Base-by-base conservation (phyloP, 2,888 invertebrate genomes). In the Pheosia gnoma region DNA sequence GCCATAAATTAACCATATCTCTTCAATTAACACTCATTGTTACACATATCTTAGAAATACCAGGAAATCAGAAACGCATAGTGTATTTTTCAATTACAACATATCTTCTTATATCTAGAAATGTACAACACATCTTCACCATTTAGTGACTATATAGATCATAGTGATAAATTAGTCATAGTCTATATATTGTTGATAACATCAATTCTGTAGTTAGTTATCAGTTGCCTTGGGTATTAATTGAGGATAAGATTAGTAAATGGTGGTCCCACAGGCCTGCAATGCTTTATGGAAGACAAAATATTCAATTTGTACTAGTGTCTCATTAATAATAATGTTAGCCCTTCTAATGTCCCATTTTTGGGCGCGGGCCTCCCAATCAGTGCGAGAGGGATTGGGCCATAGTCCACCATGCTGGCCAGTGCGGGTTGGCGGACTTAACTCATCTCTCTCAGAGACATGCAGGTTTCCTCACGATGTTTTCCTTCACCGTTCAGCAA, bases 211-310 rank as follows among this genome's bases (percentile, higher is more conserved):
- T 41, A 57, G 25, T 25, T 51, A 60, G 59, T 79, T 84, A 83
- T 81, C 84, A 82, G 69, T 75, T 70, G 62, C 82, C 80, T 83
- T 82, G 81, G 72, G 64, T 74, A 73, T 64, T 85, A 85, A 84
- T 85, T 83, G 79, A 72, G 74, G 83, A 86, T 87, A 84, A 86
- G 80, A 82, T 80, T 80, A 78, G 69, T 66, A 60, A 55, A 61
- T 39, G 54, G 38, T 49, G 56, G 6, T 38, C 37, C 6, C 45
- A 13, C 37, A 47, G 8, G 47, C 25, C 36, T 11, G 13, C 39
- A 10, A 11, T 41, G n/a, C 8, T 13, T 9, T 4, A 25, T 25
- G 25, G 25, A 25, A 25, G 0, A 25, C 25, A 25, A 25, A 25
- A 25, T 25, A 25, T 25, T 25, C 25, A 25, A 25, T 25, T 25